Base-by-base conservation (phyloP, 1,140 invertebrate species). In the Maniola jurtina region DNA sequence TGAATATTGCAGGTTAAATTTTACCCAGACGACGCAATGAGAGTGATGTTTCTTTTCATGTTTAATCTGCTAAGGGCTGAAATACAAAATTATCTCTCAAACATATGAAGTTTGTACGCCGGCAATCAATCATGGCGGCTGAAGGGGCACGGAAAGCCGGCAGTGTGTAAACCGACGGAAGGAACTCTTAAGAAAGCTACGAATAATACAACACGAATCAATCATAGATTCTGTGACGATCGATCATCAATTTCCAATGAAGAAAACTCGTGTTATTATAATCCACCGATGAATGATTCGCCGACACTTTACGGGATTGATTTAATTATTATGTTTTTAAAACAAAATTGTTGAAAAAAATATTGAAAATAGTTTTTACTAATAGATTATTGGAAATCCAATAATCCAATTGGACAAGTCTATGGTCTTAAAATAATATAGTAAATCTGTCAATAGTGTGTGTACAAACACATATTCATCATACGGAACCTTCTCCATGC, bases 1-100 rank as follows among this genome's bases (percentile, higher is more conserved):
- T 84, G 79, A 83, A 74, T 71, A 58, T 68, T 47, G 50, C 54
- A 25, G 64, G 66, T 76, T 79, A 83, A 79, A 81, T 70, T 81
- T 71, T 76, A 71, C 67, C 55, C 60, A 70, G 73, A 73, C 61
- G 76, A 79, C 76, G 79, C 59, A 67, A 76, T 64, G 71, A 76
- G 79, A 84, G 75, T 73, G 81, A 83, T 84, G 81, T 72, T 86
- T 87, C 85, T 88, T 89, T 86, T 90, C 78, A 88, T 76, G 79
- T 75, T 75, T 89, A 89, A 89, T 90, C 86, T 89, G 83, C 88
- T 89, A 86, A 88, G 80, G 81, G 81, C 79, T 84, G 85, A 90
- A 87, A 88, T 89, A 90, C 83, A 86, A 90, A 89, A 90, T 90
- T 90, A 90, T 90, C 86, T 88, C 65, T 76, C 77, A 80, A 88